phyloP scores from a whole-genome alignment of 2,113 vertebrate genomes.

The Urocynchramus pylzowi region DNA sequence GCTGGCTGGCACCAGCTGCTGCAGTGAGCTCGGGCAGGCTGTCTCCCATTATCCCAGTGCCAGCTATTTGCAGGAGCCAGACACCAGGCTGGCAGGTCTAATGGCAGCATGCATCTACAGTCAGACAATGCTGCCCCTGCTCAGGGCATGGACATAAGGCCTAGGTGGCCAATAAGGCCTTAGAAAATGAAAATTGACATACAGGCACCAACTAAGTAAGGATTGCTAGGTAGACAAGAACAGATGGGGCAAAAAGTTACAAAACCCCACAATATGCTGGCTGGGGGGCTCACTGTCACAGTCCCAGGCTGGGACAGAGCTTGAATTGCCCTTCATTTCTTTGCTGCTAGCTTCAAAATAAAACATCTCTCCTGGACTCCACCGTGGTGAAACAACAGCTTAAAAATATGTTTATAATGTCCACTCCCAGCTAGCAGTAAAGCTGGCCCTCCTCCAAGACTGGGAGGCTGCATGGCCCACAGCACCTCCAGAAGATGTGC shows the following conservation, averaged over 20 bases:
- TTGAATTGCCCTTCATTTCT: neutral
- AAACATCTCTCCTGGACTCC: neutral
- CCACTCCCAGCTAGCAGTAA: neutral
- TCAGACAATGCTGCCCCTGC: neutral
- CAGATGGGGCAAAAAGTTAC: neutral
- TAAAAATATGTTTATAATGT: neutral
- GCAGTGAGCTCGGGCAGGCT: neutral
- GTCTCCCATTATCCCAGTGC: neutral
- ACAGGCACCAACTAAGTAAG: neutral
- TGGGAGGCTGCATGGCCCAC: neutral
- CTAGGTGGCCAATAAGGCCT: neutral
- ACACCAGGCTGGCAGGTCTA: neutral
- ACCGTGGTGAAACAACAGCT: neutral
- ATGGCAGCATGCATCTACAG: neutral
- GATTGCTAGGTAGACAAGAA: neutral
- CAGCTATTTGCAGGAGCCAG: conserved; percentile 19
- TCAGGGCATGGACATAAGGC: neutral
- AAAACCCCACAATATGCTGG: accelerated
- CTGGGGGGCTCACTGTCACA: accelerated
- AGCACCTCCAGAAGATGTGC: neutral
- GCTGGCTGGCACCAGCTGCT: conserved; percentile 47
- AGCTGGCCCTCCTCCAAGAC: neutral
- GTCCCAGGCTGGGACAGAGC: neutral
- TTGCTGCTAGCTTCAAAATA: neutral
- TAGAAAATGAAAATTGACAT: neutral